These are phyloP conservation scores for Eulemur albifrons DNA, from an alignment of 2,797 vertebrate species.

Conservation along the genomic window DNA sequence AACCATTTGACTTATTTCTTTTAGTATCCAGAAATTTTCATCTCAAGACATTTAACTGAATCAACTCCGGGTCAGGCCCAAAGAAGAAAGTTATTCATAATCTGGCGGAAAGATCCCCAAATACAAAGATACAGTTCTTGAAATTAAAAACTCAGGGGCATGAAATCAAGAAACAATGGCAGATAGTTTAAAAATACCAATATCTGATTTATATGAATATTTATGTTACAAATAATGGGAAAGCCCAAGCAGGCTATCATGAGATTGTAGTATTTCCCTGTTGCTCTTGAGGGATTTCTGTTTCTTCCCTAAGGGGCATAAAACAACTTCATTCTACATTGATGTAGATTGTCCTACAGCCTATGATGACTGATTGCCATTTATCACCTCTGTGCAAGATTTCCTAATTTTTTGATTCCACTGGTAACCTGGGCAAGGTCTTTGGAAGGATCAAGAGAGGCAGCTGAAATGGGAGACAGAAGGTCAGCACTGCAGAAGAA, in stretches of 20 bases:
- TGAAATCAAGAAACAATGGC: neutral
- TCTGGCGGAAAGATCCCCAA: neutral
- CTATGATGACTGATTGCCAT: neutral
- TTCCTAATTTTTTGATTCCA: neutral
- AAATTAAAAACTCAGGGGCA: neutral
- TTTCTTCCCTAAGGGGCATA: neutral
- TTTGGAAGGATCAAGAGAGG: neutral
- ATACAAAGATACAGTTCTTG: neutral
- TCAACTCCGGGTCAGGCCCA: neutral
- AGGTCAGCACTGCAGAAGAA: neutral
- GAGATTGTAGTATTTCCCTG: neutral
- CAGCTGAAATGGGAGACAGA: neutral
- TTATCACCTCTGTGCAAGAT: neutral
- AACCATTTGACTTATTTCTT: neutral
- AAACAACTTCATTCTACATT: neutral
- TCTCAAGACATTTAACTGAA: neutral
- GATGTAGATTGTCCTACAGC: neutral
- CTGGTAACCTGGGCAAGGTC: neutral
- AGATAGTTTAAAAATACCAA: neutral
- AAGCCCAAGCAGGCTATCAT: neutral
- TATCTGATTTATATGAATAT: neutral
- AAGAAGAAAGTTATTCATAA: neutral
- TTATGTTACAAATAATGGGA: neutral
- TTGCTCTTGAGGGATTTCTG: neutral
- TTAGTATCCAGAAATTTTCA: neutral